phyloP scores from a whole-genome alignment of 2,113 vertebrate genomes.

The Cyanistes caeruleus region DNA sequence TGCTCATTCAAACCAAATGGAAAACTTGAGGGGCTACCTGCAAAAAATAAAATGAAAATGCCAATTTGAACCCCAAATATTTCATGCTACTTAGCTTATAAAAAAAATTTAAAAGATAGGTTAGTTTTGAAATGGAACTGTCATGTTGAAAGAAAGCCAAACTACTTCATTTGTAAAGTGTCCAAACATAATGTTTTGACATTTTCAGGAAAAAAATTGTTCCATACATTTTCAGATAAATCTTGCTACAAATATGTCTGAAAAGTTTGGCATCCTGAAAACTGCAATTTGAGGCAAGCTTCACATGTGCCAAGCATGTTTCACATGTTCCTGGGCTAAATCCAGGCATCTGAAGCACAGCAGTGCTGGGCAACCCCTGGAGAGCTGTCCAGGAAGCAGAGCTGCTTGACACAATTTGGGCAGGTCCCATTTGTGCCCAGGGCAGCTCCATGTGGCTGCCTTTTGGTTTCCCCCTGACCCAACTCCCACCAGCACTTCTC shows the following conservation, averaged over 20 bases:
- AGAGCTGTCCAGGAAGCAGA: background rate
- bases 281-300: background rate
- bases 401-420: background rate
- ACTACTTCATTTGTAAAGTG: slow-evolving; percentile 23
- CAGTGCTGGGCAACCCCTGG: fast-evolving
- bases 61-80: background rate
- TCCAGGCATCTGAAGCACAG: background rate
- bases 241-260: background rate
- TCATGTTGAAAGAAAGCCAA: slow-evolving; percentile 20
- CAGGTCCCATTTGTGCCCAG: background rate
- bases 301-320: background rate
- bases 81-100: background rate
- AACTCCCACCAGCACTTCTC: background rate
- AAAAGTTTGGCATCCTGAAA: background rate
- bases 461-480: fast-evolving
- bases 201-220: slow-evolving; percentile 14
- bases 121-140: slow-evolving; percentile 21
- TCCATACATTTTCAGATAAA: slow-evolving; percentile 24
- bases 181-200: slow-evolving; percentile 59
- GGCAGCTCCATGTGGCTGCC: background rate
- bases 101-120: background rate
- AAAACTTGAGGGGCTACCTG: background rate
- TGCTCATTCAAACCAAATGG: background rate
- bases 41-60: background rate
- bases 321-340: background rate